Evolutionary conservation across 2,888 invertebrate genomes (phyloP), one percentile per base, ranked within the genome.

Genomic region (Cryptops parisi): DNA sequence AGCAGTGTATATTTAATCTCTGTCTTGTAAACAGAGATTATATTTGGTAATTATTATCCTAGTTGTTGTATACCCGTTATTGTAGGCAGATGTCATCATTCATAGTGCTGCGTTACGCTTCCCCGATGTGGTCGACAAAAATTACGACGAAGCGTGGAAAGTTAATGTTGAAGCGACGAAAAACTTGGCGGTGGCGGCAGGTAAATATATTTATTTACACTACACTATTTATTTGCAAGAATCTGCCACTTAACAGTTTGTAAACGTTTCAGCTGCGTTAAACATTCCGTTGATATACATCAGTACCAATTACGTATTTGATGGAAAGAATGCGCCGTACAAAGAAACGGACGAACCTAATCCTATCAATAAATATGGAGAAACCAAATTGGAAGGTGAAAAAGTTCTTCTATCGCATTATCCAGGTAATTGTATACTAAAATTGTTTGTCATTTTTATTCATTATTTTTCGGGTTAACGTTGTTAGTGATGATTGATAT

Each of bases 241-340:
- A n/a, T n/a, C n/a, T n/a, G n/a, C n/a, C n/a, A n/a, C n/a, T n/a
- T n/a, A 22, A 4, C 9, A 45, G 3, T 19, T 12, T n/a, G 15
- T 12, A 5, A 4, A 19, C 22, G 45, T 56, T 57, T 41, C 57
- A 67, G 66, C 54, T 41, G 49, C 59, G 47, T 40, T 60, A 33
- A 64, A 64, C 50, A 66, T 67, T 6, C 67, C 67, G 52, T 62
- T 74, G 4, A 55, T 75, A 4, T 74, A 69, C 61, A 72, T 75
- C 41, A 74, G 74, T 59, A 74, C 74, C 47, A 74, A 75, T 59
- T 76, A 75, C 63, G 74, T 75, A 2, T 75, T 75, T 67, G 73
- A 75, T 65, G 75, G 75, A 1, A 67, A 62, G 6, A 62, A 62
- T 41, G 70, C 74, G 33, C 75, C 75, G 0, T 74, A 72, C 60